phyloP scores from a whole-genome alignment of 2,113 vertebrate genomes.

The Pimephales promelas region DNA sequence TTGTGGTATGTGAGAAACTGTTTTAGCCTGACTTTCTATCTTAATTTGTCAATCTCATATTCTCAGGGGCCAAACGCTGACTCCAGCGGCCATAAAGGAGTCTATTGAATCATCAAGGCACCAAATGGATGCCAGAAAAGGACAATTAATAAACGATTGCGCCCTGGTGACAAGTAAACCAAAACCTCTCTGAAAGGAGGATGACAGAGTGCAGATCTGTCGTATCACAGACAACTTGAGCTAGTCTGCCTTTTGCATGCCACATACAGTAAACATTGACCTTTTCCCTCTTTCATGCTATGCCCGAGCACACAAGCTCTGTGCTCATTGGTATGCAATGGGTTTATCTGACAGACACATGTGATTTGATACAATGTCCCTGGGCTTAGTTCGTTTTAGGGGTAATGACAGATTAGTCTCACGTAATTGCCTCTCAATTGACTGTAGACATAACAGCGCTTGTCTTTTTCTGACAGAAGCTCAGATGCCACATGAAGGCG shows the following conservation, averaged over 20 bases:
- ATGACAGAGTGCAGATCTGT: conserved; percentile 6
- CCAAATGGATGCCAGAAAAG: conserved; percentile 26
- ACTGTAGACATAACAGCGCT: conserved; percentile 56
- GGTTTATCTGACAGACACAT: conserved; percentile 47
- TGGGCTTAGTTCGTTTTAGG: conserved; percentile 64
- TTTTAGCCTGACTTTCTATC: conserved; percentile 42
- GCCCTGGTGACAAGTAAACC: conserved; percentile 18
- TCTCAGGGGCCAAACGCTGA: conserved; percentile 35
- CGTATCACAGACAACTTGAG: conserved; percentile 13
- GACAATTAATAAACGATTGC: conserved; percentile 8
- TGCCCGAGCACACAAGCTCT: conserved; percentile 23
- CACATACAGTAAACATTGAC: conserved; percentile 38
- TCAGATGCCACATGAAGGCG: conserved; percentile 64
- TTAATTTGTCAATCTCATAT: conserved; percentile 47
- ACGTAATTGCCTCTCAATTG: conserved; percentile 60
- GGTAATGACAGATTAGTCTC: conserved; percentile 63
- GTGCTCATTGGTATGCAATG: conserved; percentile 28
- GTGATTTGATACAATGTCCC: conserved; percentile 60
- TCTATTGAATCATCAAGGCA: conserved; percentile 12
- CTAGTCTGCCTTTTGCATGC: conserved; percentile 7
- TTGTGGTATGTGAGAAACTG: conserved; percentile 45
- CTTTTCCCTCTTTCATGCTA: conserved; percentile 27
- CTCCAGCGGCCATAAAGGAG: not conserved
- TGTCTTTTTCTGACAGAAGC: conserved; percentile 67
- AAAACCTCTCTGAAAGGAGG: conserved; percentile 16